Evolutionary conservation across 1,140 invertebrate species (phyloP).

Genomic region (Chironomus tepperi): DNA sequence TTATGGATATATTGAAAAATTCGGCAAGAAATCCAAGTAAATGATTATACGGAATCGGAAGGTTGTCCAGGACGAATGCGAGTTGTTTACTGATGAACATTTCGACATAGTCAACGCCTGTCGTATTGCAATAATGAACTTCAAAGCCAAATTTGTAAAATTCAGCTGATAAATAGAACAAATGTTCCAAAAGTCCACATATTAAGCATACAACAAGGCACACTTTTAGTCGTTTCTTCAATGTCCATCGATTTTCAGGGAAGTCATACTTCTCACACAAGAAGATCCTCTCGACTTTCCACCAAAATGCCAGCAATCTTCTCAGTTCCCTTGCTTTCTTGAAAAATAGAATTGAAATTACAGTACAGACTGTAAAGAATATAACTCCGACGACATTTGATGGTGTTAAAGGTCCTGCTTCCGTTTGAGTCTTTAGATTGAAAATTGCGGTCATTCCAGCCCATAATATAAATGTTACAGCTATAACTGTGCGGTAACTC

Average conservation of each 20-base stretch:
- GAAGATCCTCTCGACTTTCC: not conserved
- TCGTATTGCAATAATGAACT: not conserved
- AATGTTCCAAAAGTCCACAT: not conserved
- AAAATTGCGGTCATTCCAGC: not conserved
- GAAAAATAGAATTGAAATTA: not conserved
- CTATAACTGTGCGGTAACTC: not conserved
- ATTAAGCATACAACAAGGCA: not conserved
- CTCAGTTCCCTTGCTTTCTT: not conserved
- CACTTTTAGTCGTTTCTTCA: not conserved
- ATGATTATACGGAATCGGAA: not conserved
- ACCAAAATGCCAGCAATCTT: not conserved
- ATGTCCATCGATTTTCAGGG: not conserved
- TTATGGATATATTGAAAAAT: conserved; percentile 30
- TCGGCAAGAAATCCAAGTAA: conserved; percentile 20
- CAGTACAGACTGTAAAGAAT: not conserved
- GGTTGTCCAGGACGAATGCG: not conserved
- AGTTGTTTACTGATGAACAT: not conserved
- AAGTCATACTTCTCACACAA: not conserved
- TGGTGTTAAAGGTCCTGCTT: not conserved
- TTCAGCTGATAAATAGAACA: not conserved
- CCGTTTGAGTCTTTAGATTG: not conserved
- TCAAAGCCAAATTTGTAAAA: not conserved
- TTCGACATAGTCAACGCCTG: not conserved
- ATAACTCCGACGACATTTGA: not conserved
- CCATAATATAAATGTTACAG: not conserved